Evolutionary conservation across 2,888 invertebrate species (phyloP), one percentile per base, ranked within the genome.

Genomic region (Epirrita christyi): DNA sequence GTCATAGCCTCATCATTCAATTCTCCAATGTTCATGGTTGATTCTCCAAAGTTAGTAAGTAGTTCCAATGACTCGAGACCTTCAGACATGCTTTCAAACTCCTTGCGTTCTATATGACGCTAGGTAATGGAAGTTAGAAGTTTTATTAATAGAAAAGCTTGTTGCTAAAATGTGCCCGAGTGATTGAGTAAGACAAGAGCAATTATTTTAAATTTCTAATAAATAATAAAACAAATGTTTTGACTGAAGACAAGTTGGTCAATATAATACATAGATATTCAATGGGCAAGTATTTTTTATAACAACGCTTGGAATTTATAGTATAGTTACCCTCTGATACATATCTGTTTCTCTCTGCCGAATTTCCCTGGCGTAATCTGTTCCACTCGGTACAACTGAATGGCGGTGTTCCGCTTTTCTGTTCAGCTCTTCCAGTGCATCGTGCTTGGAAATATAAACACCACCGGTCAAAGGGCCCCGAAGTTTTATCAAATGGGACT

Each of bases 1-100:
- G 75, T 84, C 86, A 89, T 85, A 10, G 88, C 88, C 66, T 88
- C 87, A 27, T 87, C 85, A 0, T 81, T 80, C 0, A 92, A 71
- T 43, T 83, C 79, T 8, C 70, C 76, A 46, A 86, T 64, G 52
- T 85, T 85, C 10, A 67, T 73, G 7, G 74, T 55, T 0, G 86
- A 83, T 0, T 72, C 61, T 2, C 78, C 83, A 51, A 66, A 70
- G 10, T 75, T 68, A 10, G 91, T 83, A 14, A 91, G 58, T 0
- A 80, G 78, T 62, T 91, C 92, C 55, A 90, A 40, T 0, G 91
- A 90, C 55, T 91, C 85, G 49, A 91, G 57, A 0, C 87, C 86
- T 8, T 78, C 83, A 13, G 82, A 61, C 8, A 80, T 55, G 53
- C 84, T 87, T 15, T 78, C 76, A 72, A 65, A 78, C 14, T 76